Base-by-base conservation (phyloP, 2,113 vertebrate genomes). In the Pachypanchax playfairii region DNA sequence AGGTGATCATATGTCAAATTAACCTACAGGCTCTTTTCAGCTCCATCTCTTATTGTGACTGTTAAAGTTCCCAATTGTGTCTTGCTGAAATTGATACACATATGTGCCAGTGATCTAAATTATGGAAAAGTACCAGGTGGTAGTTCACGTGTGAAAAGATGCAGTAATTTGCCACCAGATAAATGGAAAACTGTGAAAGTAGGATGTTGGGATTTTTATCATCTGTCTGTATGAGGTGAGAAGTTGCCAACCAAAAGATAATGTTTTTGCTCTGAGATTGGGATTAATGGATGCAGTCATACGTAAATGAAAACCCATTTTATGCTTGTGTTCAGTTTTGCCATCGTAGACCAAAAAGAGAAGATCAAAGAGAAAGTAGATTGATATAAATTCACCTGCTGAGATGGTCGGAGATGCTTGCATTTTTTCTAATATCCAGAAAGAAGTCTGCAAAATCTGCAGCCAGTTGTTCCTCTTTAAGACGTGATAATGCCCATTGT, bases 391-490 rank as follows among this genome's bases (percentile, higher is more conserved):
- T 41, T 6, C 17, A n/a, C 38, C 38, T 41, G 9, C 20, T 18
- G 43, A 46, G 43, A 46, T 22, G 12, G 2, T 21, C 47, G 12
- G 42, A 64, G 24, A n/a, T n/a, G n/a, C n/a, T n/a, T n/a, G n/a
- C n/a, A n/a, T n/a, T n/a, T n/a, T n/a, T n/a, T n/a, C n/a, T n/a
- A n/a, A n/a, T n/a, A n/a, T n/a, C n/a, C n/a, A n/a, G 48, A 52
- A 61, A 73, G 38, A 28, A 65, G n/a, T n/a, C n/a, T n/a, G n/a
- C n/a, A n/a, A n/a, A n/a, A n/a, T n/a, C n/a, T n/a, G n/a, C n/a
- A n/a, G n/a, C n/a, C n/a, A 43, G 33, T 47, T 36, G 55, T 53
- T 63, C 50, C n/a, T 46, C 22, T 74, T 74, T 69, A 74, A 77
- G n/a, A n/a, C n/a, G n/a, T n/a, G n/a, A n/a, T 68, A 62, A 70